Conservation (phyloP, 1,140 invertebrate species). For the Aplysia californica region DNA sequence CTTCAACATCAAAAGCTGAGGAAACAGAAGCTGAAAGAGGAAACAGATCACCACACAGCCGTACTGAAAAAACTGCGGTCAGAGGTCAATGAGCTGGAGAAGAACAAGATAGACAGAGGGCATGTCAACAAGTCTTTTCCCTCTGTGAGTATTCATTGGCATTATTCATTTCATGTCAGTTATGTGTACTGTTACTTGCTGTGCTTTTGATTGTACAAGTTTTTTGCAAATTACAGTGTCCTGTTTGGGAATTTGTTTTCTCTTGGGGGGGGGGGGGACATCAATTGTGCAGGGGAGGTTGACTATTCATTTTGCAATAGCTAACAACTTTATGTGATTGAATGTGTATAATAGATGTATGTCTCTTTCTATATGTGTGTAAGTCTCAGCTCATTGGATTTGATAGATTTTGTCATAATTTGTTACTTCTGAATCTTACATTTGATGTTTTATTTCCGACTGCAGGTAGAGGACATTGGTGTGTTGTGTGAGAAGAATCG, state of each 20-base stretch:
- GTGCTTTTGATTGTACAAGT: no score
- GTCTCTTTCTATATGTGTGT: not conserved
- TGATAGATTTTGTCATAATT: no score
- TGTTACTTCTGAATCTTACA: no score
- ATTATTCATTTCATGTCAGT: no score
- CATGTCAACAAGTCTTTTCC: slow-evolving; percentile 41
- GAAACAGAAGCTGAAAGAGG: slow-evolving; percentile 41
- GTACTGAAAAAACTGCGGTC: slow-evolving; percentile 38
- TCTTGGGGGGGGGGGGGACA: no score
- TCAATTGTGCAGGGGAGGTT: no score
- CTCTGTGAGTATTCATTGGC: slow-evolving; percentile 36
- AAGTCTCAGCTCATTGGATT: not conserved
- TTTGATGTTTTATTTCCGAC: slow-evolving; percentile 14
- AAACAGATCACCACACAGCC: slow-evolving; percentile 37
- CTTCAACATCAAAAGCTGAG: slow-evolving; percentile 44
- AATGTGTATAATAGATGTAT: not conserved
- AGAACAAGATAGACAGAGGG: slow-evolving; percentile 43
- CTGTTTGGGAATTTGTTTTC: no score
- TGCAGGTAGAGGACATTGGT: slow-evolving; percentile 49
- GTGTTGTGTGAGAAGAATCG: slow-evolving; percentile 47
- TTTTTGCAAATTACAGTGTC: no score
- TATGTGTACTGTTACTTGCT: no score
- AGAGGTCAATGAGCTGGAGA: slow-evolving; percentile 49
- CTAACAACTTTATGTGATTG: no score
- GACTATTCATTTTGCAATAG: no score